These are phyloP conservation scores for Propithecus deckenii DNA, from an alignment of 2,797 vertebrate species.

Conservation along the genomic window DNA sequence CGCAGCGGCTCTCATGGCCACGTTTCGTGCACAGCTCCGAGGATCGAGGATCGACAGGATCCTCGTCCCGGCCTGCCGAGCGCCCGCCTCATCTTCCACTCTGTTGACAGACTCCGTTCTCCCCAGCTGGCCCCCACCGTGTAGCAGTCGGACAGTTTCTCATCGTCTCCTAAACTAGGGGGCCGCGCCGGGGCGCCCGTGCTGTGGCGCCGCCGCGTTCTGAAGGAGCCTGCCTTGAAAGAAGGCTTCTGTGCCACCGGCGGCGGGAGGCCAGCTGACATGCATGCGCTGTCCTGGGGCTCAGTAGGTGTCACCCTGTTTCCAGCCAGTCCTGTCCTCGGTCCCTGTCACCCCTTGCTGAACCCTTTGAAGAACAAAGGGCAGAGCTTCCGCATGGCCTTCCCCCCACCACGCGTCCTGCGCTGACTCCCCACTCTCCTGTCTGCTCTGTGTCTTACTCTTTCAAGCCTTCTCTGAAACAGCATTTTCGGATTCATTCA, in stretches of 20 bases:
- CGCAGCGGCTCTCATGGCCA: neutral
- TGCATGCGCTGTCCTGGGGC: neutral
- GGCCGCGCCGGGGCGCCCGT: neutral
- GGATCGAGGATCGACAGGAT: conserved; percentile 53
- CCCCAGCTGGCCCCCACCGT: conserved; percentile 70
- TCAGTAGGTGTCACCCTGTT: neutral
- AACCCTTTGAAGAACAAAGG: neutral
- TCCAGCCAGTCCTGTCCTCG: neutral
- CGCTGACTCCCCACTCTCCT: neutral
- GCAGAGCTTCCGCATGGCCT: neutral
- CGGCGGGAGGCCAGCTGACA: neutral
- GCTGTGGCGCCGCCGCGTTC: neutral
- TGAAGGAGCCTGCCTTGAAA: neutral
- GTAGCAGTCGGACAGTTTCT: conserved; percentile 52
- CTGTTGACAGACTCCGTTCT: conserved; percentile 68
- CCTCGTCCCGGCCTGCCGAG: conserved; percentile 62
- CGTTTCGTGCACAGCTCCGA: conserved; percentile 28
- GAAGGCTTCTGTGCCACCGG: neutral
- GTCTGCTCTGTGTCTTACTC: neutral
- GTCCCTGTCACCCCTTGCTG: neutral
- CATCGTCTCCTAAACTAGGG: conserved; percentile 39
- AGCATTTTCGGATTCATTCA: neutral
- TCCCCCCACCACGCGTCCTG: rapidly evolving
- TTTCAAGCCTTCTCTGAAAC: neutral
- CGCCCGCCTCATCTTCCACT: conserved; percentile 74